Conservation (phyloP, 2,797 vertebrate species). For the Decapterus maruadsi region DNA sequence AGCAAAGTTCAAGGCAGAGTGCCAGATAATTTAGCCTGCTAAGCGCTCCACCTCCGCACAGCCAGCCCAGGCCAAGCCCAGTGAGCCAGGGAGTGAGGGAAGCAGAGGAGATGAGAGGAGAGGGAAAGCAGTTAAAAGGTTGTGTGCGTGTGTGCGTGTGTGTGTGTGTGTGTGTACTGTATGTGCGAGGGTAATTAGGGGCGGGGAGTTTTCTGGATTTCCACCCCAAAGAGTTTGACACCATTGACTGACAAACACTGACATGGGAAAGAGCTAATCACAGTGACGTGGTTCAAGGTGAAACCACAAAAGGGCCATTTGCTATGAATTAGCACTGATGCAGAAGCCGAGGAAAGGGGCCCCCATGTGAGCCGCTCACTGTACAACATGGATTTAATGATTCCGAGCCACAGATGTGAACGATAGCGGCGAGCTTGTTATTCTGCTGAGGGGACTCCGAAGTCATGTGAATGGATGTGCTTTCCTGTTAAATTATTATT, state of each 20-base stretch:
- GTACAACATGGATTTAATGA: conserved; percentile 77
- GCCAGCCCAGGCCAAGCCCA: conserved; percentile 64
- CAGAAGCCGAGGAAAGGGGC: conserved; percentile 58
- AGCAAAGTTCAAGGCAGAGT: conserved; percentile 80
- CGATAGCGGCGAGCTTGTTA: conserved; percentile 77
- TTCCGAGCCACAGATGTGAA: conserved; percentile 77
- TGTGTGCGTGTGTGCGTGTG: background rate
- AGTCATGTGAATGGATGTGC: conserved; percentile 74
- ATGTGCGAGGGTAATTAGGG: conserved; percentile 47
- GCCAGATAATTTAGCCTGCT: conserved; percentile 81
- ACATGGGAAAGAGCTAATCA: conserved; percentile 59
- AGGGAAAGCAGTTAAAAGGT: conserved; percentile 33
- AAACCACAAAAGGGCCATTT: conserved; percentile 71
- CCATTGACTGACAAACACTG: conserved; percentile 60
- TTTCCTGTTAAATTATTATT: conserved; percentile 84
- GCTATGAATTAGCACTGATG: conserved; percentile 69
- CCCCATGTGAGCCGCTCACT: conserved; percentile 44
- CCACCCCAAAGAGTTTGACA: conserved; percentile 52
- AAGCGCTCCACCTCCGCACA: conserved; percentile 78
- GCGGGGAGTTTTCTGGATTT: conserved; percentile 42
- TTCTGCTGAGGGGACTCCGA: conserved; percentile 78
- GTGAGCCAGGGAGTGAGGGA: conserved; percentile 51
- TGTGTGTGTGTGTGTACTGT: background rate
- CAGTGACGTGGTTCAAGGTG: conserved; percentile 50
- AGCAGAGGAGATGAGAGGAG: conserved; percentile 39